Evolutionary conservation across 2,888 invertebrate species (phyloP).

Genomic region (Mesodorylaimus sp.): DNA sequence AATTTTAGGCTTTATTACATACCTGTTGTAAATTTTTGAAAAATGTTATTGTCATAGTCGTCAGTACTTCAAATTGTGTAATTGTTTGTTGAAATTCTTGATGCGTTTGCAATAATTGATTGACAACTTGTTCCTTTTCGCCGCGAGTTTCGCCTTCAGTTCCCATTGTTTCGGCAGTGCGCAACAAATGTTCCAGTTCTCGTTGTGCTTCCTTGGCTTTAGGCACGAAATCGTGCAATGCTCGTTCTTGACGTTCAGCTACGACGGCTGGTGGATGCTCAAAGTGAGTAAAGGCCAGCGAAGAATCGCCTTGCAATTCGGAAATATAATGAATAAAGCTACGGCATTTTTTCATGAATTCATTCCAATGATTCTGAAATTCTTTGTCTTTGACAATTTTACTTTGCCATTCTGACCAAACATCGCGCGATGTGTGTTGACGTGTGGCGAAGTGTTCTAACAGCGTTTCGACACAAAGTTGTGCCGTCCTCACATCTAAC

Average conservation of each 20-base stretch:
- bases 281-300: conserved; percentile 1
- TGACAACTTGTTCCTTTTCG: conserved; percentile 44
- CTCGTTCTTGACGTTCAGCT: conserved; percentile 25
- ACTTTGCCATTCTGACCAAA: conserved; percentile 37
- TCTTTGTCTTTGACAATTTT: conserved; percentile 38
- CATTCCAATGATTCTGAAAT: conserved; percentile 31
- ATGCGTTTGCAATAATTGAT: conserved; percentile 47
- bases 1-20: conserved; percentile 12
- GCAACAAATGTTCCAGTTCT: conserved; percentile 46
- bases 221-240: conserved; percentile 10
- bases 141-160: conserved; percentile 42
- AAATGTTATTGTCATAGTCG: conserved; percentile 51
- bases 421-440: conserved; percentile 37
- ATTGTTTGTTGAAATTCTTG: conserved; percentile 47
- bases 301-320: conserved; percentile 41
- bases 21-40: conserved; percentile 48
- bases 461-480: conserved; percentile 48
- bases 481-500: conserved; percentile 48
- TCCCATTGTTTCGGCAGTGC: conserved; percentile 46
- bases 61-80: conserved; percentile 50
- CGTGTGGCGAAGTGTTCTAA: conserved; percentile 48
- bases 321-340: conserved; percentile 36
- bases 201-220: conserved; percentile 34
- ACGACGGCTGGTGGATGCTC: conserved; percentile 35
- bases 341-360: conserved; percentile 44